Conservation (phyloP, 2,797 vertebrate genomes). For the Heteromormyrus szaboi region DNA sequence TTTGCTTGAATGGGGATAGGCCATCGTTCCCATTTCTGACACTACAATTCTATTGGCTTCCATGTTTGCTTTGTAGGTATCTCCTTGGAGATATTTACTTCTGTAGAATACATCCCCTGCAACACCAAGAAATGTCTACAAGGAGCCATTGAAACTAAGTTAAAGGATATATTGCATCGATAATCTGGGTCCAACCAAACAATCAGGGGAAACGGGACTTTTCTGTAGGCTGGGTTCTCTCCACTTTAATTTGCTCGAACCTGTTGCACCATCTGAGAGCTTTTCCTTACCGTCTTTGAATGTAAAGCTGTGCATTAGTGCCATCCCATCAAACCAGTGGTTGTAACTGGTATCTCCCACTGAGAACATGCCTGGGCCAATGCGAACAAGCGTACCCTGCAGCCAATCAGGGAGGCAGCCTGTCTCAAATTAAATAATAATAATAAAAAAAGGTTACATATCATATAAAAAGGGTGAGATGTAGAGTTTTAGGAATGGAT, state of each 20-base stretch:
- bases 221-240: neutral
- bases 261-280: neutral
- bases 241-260: neutral
- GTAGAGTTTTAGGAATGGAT: neutral
- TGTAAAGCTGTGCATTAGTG: conserved; percentile 84
- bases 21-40: conserved; percentile 98
- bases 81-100: conserved; percentile 79
- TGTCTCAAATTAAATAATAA: conserved; percentile 27
- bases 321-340: conserved; percentile 93
- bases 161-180: neutral
- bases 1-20: conserved; percentile 89
- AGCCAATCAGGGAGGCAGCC: conserved; percentile 76
- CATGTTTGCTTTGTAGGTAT: conserved; percentile 78
- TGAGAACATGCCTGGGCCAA: conserved; percentile 81
- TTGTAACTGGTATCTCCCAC: conserved; percentile 76
- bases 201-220: neutral
- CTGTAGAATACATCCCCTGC: conserved; percentile 82
- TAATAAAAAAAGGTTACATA: neutral
- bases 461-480: neutral
- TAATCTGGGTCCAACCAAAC: neutral
- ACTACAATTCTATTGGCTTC: conserved; percentile 86
- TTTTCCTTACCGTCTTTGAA: conserved; percentile 70
- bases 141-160: neutral
- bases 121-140: conserved; percentile 27
- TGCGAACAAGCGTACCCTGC: conserved; percentile 77